Conservation (phyloP, 2,113 vertebrate genomes). For the Sinosuthora webbiana region DNA sequence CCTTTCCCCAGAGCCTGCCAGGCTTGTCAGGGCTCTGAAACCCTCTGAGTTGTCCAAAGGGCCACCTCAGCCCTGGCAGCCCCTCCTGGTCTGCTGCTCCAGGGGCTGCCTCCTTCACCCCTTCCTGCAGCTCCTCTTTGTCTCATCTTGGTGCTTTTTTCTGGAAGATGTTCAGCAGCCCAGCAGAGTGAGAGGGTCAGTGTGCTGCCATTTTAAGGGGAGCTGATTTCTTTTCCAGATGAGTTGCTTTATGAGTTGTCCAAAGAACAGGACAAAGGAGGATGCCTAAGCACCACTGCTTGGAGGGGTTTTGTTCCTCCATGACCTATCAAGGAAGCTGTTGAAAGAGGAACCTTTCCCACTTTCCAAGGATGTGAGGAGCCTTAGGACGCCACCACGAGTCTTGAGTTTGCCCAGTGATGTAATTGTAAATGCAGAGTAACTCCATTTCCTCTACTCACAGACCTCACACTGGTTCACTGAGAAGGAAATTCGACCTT, state of each 20-base stretch:
- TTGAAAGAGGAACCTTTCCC: not conserved
- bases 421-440: not conserved
- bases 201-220: not conserved
- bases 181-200: not conserved
- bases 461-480: not conserved
- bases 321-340: not conserved
- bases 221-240: not conserved
- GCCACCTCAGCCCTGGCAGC: not conserved
- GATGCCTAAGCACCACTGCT: accelerated
- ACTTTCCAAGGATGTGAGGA: not conserved
- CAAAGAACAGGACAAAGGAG: not conserved
- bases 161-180: not conserved
- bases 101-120: not conserved
- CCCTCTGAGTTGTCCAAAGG: not conserved
- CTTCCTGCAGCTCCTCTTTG: not conserved
- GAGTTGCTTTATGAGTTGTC: not conserved
- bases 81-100: not conserved
- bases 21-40: not conserved
- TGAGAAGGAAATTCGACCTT: not conserved
- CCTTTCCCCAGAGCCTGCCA: not conserved
- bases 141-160: not conserved
- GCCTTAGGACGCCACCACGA: not conserved
- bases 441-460: not conserved
- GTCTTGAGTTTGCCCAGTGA: not conserved
- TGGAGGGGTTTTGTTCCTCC: not conserved